Evolutionary conservation across 1,140 invertebrate species (phyloP), one percentile per base, ranked within the genome.

Genomic region (Diabrotica undecimpunctata): DNA sequence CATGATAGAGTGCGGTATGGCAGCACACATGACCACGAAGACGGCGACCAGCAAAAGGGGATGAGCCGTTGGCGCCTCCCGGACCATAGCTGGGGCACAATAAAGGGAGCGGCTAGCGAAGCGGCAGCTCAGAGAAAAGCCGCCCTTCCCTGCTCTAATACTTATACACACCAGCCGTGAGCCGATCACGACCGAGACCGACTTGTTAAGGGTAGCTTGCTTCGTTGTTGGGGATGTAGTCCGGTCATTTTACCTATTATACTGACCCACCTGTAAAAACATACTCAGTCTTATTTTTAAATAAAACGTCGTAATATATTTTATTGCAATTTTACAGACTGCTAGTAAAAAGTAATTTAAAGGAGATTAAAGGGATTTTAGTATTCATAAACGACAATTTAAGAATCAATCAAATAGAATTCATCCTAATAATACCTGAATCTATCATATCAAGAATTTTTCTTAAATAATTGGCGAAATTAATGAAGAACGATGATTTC

Each of bases 1-100:
- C 75, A 83, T 80, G 57, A 83, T 83, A 11, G 82, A 74, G 65
- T 81, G 79, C 8, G 84, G 82, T 72, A 86, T 81, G 14, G 82
- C 81, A 66, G 82, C 79, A 77, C 82, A 83, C 64, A 83, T 74
- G 13, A 79, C 80, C 50, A 80, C 78, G 65, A 83, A 77, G 70
- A 80, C 79, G 64, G 80, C 77, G 67, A 80, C 79, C 68, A 77
- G 71, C 66, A 77, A 70, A 54, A 79, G 70, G 71, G 77, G 76
- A 70, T 78, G 76, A 74, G 77, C 75, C 74, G 76, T 73, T 62
- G 70, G 70, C 72, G 74, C 76, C 74, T 77, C 74, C 71, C 75
- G 68, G 66, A 73, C 72, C 76, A 75, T 78, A 69, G 75, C 74
- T 76, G 70, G 69, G 67, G 70, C 70, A 62, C 61, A 62, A 25